A percentile compares a stretch with the other conserved stretches of the same genome.
phyloP scores from a whole-genome alignment of 2,113 vertebrate genomes.

The Mobula hypostoma region DNA sequence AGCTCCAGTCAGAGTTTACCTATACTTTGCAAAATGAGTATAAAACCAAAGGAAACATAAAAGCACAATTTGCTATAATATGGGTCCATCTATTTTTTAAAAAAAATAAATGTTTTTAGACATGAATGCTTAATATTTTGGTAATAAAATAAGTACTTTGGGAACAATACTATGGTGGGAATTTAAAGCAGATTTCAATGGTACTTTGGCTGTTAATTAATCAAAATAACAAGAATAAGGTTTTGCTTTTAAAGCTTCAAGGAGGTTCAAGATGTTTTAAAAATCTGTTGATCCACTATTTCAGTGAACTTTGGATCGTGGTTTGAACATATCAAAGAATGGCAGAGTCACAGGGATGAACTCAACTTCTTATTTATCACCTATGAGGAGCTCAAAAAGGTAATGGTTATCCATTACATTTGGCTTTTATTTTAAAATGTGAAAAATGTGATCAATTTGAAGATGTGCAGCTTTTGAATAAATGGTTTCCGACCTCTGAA shows the following conservation, averaged over 20 bases:
- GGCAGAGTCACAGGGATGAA: constrained; percentile 56
- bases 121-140: not conserved
- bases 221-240: not conserved
- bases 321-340: constrained; percentile 76
- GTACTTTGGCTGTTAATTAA: not conserved
- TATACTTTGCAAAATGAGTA: not conserved
- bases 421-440: too few relatives aligned
- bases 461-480: not conserved
- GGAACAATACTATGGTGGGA: not conserved
- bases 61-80: not conserved
- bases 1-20: not conserved
- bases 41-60: not conserved
- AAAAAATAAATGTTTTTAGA: not conserved
- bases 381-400: constrained; percentile 72
- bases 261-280: not conserved
- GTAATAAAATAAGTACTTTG: not conserved
- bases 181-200: not conserved
- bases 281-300: not conserved
- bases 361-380: constrained; percentile 61
- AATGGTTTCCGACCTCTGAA: not conserved
- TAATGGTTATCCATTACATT: constrained; percentile 42
- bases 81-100: not conserved
- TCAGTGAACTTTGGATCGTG: constrained; percentile 73
- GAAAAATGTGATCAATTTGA: too few relatives aligned
- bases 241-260: not conserved